Evolutionary conservation across 2,888 invertebrate species (phyloP), one percentile per base, ranked within the genome.

Genomic region (Drosophila helvetica): DNA sequence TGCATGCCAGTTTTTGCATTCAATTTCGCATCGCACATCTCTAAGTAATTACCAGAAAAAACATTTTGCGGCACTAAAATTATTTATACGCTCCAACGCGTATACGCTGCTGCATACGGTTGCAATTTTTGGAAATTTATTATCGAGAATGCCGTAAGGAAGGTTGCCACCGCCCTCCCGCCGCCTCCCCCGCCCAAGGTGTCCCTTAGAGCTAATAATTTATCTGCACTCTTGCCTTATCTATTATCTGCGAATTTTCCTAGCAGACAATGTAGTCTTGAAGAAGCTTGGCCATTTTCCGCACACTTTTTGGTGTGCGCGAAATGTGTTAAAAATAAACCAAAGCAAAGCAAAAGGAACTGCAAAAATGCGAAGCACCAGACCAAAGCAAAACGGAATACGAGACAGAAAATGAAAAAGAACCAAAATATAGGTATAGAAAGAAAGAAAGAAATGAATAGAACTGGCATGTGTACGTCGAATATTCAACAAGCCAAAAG

Each of bases 381-480:
- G 73, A 79, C 70, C 81, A 81, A 81, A 79, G 79, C 81, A 79
- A 81, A 74, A 54, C 51, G 50, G 17, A 42, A 9, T 12, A 51
- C 63, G 64, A 59, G 43, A 22, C 42, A 18, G 15, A 51, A 43
- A 54, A 27, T n/a, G 22, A 30, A 9, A 50, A 3, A 17, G 22
- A 15, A n/a, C n/a, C n/a, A n/a, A n/a, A n/a, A n/a, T n/a, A n/a
- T n/a, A n/a, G n/a, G n/a, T n/a, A n/a, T n/a, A n/a, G 19, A 45
- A n/a, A 17, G 22, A 15, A 17, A 15, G 17, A 59, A 30, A 33
- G 45, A 27, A 33, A 57, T 30, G 17, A 73, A 73, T 33, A 45
- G 45, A 62, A 46, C 45, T 48, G 30, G 33, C 53, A 53, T 57
- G 46, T 55, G 56, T 47, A n/a, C 27, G 33, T 18, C 33, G 62